Base-by-base conservation (phyloP, 2,113 vertebrate genomes). In the Pelmatolapia mariae region DNA sequence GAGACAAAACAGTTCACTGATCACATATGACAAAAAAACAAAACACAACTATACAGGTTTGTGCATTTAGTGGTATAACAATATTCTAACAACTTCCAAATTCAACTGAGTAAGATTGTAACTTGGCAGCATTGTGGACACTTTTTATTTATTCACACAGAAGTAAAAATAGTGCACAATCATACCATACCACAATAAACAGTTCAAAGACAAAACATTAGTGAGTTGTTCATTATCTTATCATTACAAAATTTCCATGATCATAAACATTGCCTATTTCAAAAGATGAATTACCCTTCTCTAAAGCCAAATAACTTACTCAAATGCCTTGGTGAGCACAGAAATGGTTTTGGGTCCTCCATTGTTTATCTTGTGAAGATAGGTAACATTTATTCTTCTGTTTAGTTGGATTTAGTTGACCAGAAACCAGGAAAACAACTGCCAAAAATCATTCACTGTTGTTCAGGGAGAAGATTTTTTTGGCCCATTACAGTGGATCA, bases 111-210 rank as follows among this genome's bases (percentile, higher is more conserved):
- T 38, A 38, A 90, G n/a, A 82, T 3, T 19, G 16, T 3, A 40
- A 82, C 22, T 52, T 40, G n/a, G 33, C 76, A 24, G 33, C 16
- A 73, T 47, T 83, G 18, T 66, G 8, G 10, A 80, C 26, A 12
- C 57, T 40, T 91, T 94, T 92, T 93, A 3, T 4, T 87, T 84
- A 92, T 80, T 84, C 43, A 90, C 83, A 89, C 61, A 81, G 38
- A 73, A 29, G 80, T 86, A 89, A 89, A 92, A 91, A 80, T 56
- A 6, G 24, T 66, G 43, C 15, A 86, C 80, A 89, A 81, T 85
- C 36, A 80, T 10, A 89, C 52, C 82, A 13, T 71, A 68, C 13
- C 40, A 56, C 29, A 87, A 79, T 15, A 53, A 85, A 86, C 19
- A 71, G 43, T 81, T 86, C 26, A 50, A 76, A 29, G 16, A 33